Evolutionary conservation across 2,797 vertebrate species (phyloP).

Genomic region (Microchirus variegatus): DNA sequence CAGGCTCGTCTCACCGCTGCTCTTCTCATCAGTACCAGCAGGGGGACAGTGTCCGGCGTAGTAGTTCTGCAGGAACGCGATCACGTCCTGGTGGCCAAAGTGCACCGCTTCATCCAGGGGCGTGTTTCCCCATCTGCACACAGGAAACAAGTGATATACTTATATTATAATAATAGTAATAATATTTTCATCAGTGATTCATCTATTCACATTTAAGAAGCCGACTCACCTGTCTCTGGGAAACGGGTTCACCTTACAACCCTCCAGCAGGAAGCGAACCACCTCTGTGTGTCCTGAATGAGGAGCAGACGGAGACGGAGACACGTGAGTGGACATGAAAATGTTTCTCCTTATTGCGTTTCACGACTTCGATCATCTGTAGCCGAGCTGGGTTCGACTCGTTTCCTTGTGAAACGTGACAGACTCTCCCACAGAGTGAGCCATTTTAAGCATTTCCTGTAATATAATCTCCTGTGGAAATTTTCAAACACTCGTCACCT

Average conservation of each 20-base stretch:
- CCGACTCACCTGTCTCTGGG: slow-evolving; percentile 93
- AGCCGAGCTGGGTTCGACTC: too few species aligned
- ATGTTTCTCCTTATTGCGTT: too few species aligned
- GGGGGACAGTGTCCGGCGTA: slow-evolving; percentile 87
- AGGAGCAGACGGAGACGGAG: not conserved
- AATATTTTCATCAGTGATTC: too few species aligned
- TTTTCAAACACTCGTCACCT: slow-evolving; percentile 79
- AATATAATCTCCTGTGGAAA: too few species aligned
- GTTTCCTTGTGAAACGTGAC: too few species aligned
- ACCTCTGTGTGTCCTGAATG: slow-evolving; percentile 91
- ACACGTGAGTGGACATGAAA: too few species aligned
- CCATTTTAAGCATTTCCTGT: too few species aligned
- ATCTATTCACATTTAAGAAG: too few species aligned
- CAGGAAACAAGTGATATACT: too few species aligned
- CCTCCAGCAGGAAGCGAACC: slow-evolving; percentile 94
- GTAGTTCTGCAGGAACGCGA: slow-evolving; percentile 91
- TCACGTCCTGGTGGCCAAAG: slow-evolving; percentile 95
- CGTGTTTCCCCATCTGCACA: slow-evolving; percentile 94
- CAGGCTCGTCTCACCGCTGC: slow-evolving; percentile 89
- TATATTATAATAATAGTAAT: too few species aligned
- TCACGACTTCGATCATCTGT: too few species aligned
- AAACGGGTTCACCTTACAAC: slow-evolving; percentile 95
- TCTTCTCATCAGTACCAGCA: slow-evolving; percentile 76
- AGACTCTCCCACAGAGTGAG: too few species aligned
- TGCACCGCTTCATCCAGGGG: slow-evolving; percentile 95